phyloP scores from a whole-genome alignment of 2,113 vertebrate species.

The Elgaria multicarinata region DNA sequence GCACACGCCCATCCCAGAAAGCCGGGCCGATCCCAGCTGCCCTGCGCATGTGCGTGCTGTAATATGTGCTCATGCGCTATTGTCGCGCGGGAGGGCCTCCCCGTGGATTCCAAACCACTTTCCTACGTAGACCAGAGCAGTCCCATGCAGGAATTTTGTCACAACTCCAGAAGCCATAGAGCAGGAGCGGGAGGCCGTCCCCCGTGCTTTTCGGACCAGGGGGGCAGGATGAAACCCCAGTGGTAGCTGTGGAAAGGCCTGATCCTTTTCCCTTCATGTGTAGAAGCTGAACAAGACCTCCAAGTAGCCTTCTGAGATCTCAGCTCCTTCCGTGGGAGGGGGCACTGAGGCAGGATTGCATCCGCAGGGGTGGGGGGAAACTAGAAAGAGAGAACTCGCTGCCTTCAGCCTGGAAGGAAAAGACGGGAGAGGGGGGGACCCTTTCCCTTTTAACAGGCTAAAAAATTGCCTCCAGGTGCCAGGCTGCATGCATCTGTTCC shows the following conservation, averaged over 20 bases:
- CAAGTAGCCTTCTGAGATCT: not conserved
- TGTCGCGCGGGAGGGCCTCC: not conserved
- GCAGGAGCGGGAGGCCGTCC: not conserved
- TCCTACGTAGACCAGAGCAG: not conserved
- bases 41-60: too few relatives aligned
- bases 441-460: not conserved
- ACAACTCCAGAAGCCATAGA: not conserved
- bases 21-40: too few relatives aligned
- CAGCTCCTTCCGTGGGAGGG: not conserved
- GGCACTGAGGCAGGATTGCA: not conserved
- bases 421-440: not conserved
- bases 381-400: not conserved
- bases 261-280: not conserved
- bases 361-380: too few relatives aligned
- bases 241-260: not conserved
- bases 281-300: not conserved
- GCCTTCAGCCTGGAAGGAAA: not conserved
- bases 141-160: not conserved
- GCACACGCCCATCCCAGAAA: too few relatives aligned
- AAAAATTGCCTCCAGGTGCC: not conserved
- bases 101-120: not conserved
- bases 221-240: not conserved
- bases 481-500: not conserved
- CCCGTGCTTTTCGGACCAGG: accelerated
- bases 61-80: too few relatives aligned